Evolutionary conservation across 1,140 invertebrate genomes (phyloP).

Genomic region (Argopecten irradians): DNA sequence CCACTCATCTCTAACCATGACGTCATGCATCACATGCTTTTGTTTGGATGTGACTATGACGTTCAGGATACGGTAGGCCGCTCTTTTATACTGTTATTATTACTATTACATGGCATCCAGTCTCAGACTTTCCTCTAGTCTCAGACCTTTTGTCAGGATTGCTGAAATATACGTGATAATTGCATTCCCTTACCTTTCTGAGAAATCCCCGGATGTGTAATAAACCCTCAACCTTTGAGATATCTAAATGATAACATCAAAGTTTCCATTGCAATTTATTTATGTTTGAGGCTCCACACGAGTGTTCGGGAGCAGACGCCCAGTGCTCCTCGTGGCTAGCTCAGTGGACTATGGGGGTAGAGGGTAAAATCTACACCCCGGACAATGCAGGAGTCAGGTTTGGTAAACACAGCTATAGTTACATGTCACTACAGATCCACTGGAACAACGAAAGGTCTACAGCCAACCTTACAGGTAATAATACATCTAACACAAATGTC

Average conservation of each 20-base stretch:
- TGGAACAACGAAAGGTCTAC: constrained; percentile 61
- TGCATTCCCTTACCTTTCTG: too few species aligned
- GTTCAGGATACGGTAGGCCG: constrained; percentile 35
- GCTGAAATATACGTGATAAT: too few species aligned
- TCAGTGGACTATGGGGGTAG: constrained; percentile 66
- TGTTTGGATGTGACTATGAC: constrained; percentile 62
- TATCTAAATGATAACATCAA: neutral
- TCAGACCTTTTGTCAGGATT: too few species aligned
- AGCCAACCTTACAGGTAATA: constrained; percentile 52
- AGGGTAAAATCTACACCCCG: constrained; percentile 57
- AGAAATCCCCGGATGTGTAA: too few species aligned
- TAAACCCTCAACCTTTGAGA: too few species aligned
- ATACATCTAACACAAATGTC: too few species aligned
- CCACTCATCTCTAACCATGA: constrained; percentile 60
- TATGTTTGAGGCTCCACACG: constrained; percentile 55
- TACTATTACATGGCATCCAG: neutral
- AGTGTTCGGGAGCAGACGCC: constrained; percentile 58
- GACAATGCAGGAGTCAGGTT: constrained; percentile 60
- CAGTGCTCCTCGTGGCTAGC: constrained; percentile 62
- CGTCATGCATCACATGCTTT: constrained; percentile 62
- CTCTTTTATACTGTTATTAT: neutral
- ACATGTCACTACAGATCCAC: constrained; percentile 68
- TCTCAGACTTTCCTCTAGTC: too few species aligned
- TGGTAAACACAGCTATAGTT: constrained; percentile 56
- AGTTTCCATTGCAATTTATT: neutral